Evolutionary conservation across 1,140 invertebrate species (phyloP).

Genomic region (Mercenaria mercenaria): DNA sequence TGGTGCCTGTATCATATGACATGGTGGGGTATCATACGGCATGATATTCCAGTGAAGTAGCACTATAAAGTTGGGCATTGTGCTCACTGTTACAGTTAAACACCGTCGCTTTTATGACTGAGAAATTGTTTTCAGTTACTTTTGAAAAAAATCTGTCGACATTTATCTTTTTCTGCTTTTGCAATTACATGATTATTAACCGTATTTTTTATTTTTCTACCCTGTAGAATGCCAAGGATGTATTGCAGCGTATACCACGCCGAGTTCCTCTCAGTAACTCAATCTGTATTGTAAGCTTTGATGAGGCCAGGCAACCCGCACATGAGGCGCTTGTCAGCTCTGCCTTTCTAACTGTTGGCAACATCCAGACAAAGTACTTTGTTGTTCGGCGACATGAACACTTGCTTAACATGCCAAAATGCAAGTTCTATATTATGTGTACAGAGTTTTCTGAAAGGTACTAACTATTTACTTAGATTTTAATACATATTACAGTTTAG

Average conservation of each 20-base stretch:
- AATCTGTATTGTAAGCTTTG: neutral
- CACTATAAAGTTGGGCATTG: too few relatives aligned
- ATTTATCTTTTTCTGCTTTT: too few relatives aligned
- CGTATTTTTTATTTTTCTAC: too few relatives aligned
- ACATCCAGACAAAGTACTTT: neutral
- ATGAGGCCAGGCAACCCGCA: neutral
- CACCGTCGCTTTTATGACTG: too few relatives aligned
- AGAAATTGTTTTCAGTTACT: too few relatives aligned
- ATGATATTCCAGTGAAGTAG: too few relatives aligned
- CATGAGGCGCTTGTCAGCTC: neutral
- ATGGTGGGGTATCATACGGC: too few relatives aligned
- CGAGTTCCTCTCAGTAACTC: neutral
- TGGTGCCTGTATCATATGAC: too few relatives aligned
- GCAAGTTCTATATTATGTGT: slow-evolving; percentile 9
- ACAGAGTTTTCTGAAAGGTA: too few relatives aligned
- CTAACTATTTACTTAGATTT: neutral
- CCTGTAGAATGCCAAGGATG: neutral
- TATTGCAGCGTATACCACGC: neutral
- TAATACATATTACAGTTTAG: neutral
- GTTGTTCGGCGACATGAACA: neutral
- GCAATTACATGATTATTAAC: too few relatives aligned
- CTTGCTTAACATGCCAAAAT: neutral
- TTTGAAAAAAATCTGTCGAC: too few relatives aligned
- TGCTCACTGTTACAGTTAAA: too few relatives aligned
- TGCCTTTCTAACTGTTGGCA: neutral